phyloP scores from a whole-genome alignment of 23 tunicate species.

The Oikopleura albicans region DNA sequence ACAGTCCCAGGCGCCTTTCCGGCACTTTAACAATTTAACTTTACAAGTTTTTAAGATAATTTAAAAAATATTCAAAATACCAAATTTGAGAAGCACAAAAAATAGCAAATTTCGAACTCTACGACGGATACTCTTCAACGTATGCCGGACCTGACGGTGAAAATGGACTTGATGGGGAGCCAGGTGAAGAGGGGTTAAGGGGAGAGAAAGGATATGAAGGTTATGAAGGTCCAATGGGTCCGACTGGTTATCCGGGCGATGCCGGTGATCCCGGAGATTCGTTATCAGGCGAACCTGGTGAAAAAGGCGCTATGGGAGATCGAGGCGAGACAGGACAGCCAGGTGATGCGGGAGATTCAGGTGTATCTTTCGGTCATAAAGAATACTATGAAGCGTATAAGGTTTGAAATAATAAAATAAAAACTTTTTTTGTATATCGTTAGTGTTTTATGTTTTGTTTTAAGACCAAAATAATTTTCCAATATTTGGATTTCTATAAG shows the following conservation, averaged over 20 bases:
- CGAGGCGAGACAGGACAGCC: not conserved
- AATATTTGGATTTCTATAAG: no score
- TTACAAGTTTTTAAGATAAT: no score
- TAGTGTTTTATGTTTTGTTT: no score
- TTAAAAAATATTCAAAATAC: no score
- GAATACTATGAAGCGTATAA: not conserved
- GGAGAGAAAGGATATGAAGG: not conserved
- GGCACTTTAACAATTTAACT: no score
- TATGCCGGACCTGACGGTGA: not conserved
- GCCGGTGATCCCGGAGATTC: not conserved
- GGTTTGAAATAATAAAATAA: no score
- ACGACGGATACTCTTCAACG: no score
- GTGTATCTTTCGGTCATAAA: not conserved
- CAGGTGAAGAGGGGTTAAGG: not conserved
- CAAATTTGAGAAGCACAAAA: no score
- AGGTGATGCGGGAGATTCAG: not conserved
- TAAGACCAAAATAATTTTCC: no score
- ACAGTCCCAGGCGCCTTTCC: no score
- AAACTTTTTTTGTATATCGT: no score
- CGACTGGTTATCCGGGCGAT: not conserved
- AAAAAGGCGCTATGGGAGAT: not conserved
- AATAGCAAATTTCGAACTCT: no score
- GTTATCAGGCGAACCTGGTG: not conserved
- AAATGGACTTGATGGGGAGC: not conserved
- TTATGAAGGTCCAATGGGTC: not conserved